Percentiles rank a stretch among this genome's conserved stretches.
Conservation (phyloP, 2,888 invertebrate genomes). For the Trachelus tabidus region DNA sequence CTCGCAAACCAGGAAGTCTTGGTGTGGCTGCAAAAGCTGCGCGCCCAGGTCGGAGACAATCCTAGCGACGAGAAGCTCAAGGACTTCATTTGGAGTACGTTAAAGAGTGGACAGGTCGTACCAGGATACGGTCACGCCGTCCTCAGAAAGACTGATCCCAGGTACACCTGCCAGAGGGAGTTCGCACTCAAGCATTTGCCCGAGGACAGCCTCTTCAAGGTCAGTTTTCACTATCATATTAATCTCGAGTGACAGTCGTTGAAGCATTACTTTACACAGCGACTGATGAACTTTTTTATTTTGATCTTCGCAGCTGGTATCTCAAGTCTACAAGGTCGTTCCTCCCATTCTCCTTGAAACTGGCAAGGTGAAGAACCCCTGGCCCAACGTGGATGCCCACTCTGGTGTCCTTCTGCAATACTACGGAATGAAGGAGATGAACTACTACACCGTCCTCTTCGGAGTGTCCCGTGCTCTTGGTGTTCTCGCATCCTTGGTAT, state of each 20-base stretch:
- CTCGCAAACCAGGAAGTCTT: slow-evolving; percentile 94
- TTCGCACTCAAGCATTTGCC: slow-evolving; percentile 95
- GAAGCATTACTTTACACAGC: background rate
- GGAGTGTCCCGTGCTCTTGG: slow-evolving; percentile 90
- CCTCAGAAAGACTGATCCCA: slow-evolving; percentile 92
- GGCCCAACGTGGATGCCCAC: slow-evolving; percentile 98
- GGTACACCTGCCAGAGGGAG: slow-evolving; percentile 92
- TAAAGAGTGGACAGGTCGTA: slow-evolving; percentile 96
- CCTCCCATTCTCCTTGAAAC: slow-evolving; percentile 92
- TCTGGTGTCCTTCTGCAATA: slow-evolving; percentile 83
- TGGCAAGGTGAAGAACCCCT: slow-evolving; percentile 97
- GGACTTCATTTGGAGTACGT: slow-evolving; percentile 97
- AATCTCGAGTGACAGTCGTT: background rate
- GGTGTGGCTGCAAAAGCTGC: slow-evolving; percentile 92
- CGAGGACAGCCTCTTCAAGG: slow-evolving; percentile 89
- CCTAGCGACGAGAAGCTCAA: slow-evolving; percentile 91
- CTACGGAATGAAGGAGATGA: slow-evolving; percentile 90
- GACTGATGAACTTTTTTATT: slow-evolving; percentile 17
- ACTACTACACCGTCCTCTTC: slow-evolving; percentile 90
- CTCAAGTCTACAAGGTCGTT: slow-evolving; percentile 90
- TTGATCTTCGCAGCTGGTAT: slow-evolving; percentile 75
- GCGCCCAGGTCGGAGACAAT: slow-evolving; percentile 85
- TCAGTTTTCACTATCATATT: slow-evolving; percentile 42
- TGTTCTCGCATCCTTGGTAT: slow-evolving; percentile 81
- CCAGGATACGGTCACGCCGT: slow-evolving; percentile 98